Conservation (phyloP, 2,113 vertebrate species). For the Crotalus viridis region DNA sequence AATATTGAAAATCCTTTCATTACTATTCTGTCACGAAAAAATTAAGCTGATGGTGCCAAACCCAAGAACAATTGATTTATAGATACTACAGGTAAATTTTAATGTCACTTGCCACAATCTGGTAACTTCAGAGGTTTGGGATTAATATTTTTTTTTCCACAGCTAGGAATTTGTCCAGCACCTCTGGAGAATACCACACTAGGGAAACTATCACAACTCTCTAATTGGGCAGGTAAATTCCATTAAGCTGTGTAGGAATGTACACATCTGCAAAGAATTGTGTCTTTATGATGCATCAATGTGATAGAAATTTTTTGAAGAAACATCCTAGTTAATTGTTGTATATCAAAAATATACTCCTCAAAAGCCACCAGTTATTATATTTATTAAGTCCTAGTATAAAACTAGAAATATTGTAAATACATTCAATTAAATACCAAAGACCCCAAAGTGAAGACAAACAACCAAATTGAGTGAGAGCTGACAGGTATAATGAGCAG, state of each 20-base stretch:
- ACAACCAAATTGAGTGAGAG: background rate
- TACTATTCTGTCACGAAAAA: background rate
- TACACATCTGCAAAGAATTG: background rate
- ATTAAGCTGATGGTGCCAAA: background rate
- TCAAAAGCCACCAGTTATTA: background rate
- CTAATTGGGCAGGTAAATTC: background rate
- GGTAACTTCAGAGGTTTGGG: background rate
- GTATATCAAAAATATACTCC: background rate
- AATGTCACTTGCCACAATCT: background rate
- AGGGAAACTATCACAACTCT: background rate
- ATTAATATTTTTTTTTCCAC: background rate
- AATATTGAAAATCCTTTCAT: background rate
- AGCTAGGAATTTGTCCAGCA: background rate
- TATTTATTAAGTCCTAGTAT: background rate
- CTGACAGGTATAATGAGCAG: background rate
- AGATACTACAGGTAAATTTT: background rate
- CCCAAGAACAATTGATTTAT: background rate
- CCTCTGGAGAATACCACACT: background rate
- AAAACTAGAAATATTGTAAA: background rate
- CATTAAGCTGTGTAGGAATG: background rate
- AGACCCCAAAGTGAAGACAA: background rate
- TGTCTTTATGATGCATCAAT: background rate
- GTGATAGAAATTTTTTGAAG: background rate
- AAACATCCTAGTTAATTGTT: background rate
- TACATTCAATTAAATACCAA: background rate